Percentiles rank a stretch among this genome's conserved stretches.
Evolutionary conservation across 1,140 invertebrate species (phyloP).

Genomic region (Sycophila sp.): DNA sequence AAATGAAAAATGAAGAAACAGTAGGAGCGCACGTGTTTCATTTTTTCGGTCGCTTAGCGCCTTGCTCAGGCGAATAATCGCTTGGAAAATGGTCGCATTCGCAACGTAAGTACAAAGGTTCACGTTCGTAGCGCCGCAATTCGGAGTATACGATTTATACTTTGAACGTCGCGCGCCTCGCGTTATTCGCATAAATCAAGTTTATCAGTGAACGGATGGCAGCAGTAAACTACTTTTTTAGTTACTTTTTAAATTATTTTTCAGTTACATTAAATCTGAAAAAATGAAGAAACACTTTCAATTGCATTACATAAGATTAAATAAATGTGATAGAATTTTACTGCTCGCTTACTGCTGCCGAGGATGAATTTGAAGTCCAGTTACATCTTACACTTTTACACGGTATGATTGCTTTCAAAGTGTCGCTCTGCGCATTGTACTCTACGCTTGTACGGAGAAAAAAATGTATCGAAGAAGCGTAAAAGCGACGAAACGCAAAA

Average conservation of each 20-base stretch:
- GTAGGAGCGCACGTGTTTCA: not conserved
- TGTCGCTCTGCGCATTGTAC: conserved; percentile 50
- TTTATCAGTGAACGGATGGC: not conserved
- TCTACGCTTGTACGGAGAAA: conserved; percentile 47
- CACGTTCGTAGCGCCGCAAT: conserved; percentile 21
- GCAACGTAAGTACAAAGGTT: conserved; percentile 23
- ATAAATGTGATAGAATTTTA: not conserved
- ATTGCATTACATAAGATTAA: not conserved
- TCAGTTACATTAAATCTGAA: too few species aligned
- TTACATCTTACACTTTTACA: conserved; percentile 65
- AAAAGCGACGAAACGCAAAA: conserved; percentile 37
- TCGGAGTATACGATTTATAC: too few species aligned
- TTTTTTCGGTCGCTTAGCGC: conserved; percentile 3
- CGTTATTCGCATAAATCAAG: conserved; percentile 1
- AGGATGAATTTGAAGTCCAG: conserved; percentile 29
- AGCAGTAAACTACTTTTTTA: conserved; percentile 19
- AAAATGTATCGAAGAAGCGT: conserved; percentile 27
- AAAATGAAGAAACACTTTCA: not conserved
- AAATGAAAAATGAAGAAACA: too few species aligned
- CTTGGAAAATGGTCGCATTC: conserved; percentile 25
- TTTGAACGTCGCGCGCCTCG: conserved; percentile 19
- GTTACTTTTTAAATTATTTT: not conserved
- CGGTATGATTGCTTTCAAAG: conserved; percentile 41
- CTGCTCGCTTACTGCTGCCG: conserved; percentile 17
- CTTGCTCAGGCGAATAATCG: conserved; percentile 26